Base-by-base conservation (phyloP, 37 sponge, comb jelly and placozoan species). In the Haliclona indistincta region DNA sequence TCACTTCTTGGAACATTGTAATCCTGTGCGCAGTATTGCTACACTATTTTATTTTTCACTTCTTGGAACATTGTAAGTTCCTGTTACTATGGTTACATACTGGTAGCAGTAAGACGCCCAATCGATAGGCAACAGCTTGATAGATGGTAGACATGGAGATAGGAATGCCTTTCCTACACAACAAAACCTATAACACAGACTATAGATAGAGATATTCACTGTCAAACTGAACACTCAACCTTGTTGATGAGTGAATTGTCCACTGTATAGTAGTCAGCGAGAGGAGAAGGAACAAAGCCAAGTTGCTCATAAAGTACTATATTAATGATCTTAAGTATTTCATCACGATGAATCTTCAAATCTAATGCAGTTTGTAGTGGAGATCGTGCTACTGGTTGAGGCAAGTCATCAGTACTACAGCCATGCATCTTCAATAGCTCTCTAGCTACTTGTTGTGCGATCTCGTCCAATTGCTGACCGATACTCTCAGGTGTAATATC, bases 141-240 rank as follows among this genome's bases (percentile, higher is more conserved):
- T 84, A 84, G 2, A 84, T 29, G 40, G 45, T 44, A 58, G 72
- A 39, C 43, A 84, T 38, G 36, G 85, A 62, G 47, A 84, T 84
- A 10, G 85, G 85, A 23, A 84, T 68, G 43, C 78, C 83, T 54
- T 34, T 82, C 32, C 68, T 73, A 20, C 36, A 32, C 25, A 75
- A 67, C 19, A 82, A 32, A 38, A 82, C 83, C 83, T 82, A 41
- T n/a, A 25, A 58, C 22, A 58, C n/a, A 20, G 11, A 58, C 28
- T n/a, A 25, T 25, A 6, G n/a, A 58, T 58, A 58, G 26, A 25
- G 7, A 6, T 58, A n/a, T 25, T n/a, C 25, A 58, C 7, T 58
- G 60, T 26, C 6, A 23, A 8, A n/a, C 58, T 34, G 4, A 41
- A 38, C 3, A 4, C 4, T 44, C 1, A 38, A 84, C 85, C 72